Evolutionary conservation across 92 coral and sea anemone species (phyloP).

Genomic region (Phenganax subtilis): DNA sequence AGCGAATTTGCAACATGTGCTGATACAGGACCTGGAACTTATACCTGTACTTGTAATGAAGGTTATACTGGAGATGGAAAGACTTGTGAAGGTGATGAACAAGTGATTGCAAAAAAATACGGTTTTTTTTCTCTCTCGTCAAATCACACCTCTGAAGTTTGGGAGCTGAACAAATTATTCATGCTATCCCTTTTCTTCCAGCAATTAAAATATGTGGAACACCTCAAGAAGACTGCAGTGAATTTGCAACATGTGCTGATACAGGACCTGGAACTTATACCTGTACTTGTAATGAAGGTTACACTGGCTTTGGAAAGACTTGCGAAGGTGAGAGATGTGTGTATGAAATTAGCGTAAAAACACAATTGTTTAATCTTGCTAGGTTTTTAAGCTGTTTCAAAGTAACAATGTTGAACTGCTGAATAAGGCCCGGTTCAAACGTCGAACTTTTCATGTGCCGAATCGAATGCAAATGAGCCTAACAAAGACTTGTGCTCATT

Average conservation of each 20-base stretch:
- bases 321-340: background rate
- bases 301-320: slow-evolving; percentile 23
- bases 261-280: slow-evolving; percentile 25
- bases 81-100: no score
- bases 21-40: no score
- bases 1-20: no score
- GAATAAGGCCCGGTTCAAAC: no score
- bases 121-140: background rate
- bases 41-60: no score
- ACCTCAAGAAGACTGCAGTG: slow-evolving; percentile 9
- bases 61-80: no score
- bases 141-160: background rate
- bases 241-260: slow-evolving; percentile 33
- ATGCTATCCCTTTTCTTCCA: background rate
- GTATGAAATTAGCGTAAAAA: background rate
- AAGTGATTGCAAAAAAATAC: no score
- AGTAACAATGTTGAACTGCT: background rate
- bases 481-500: no score
- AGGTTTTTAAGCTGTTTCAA: background rate
- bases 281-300: slow-evolving; percentile 35
- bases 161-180: background rate
- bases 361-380: background rate
- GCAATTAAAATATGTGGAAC: slow-evolving; percentile 22
- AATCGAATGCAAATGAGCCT: no score
- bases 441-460: no score